Evolutionary conservation across 1,140 invertebrate genomes (phyloP), one percentile per base, ranked within the genome.

Genomic region (Lepidurus couesii): DNA sequence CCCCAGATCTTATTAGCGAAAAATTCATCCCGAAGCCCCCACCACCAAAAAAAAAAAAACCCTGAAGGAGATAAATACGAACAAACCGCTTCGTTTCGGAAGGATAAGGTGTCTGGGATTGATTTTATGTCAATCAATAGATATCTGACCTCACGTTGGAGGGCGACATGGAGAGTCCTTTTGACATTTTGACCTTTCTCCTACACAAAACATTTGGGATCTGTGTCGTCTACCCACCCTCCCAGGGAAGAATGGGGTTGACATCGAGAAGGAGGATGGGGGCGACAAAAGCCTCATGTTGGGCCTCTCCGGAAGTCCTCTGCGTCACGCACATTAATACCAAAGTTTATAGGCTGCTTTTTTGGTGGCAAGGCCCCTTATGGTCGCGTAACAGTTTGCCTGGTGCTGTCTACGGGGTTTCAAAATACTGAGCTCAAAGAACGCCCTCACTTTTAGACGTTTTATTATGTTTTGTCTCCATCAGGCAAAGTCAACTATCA

Each of bases 281-380:
- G 45, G 45, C 6, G 6, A 3, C 45, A 4, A 47, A 47, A 47
- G 16, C 53, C 53, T 21, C 13, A 21, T 65, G 53, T 65, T 65
- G 16, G 53, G 53, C 21, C 53, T 13, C 53, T 65, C 53, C 53
- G 53, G 53, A 21, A 65, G n/a, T 65, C 53, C 9, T 65, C 53
- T 16, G 53, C n/a, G 53, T 65, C 53, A 65, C 53, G n/a, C 53
- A 65, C 53, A 65, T 65, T 65, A 65, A 65, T 65, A 65, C 34
- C 10, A 65, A 21, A 65, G 53, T 65, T 65, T 65, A 65, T 65
- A 65, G 53, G 6, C 7, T 65, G 53, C 53, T 21, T 7, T 21
- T 65, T 13, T 9, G 47, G 47, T 21, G 6, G 47, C 13, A 65
- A n/a, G 47, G 9, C 13, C 45, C 45, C 45, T 47, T 47, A 47